These are phyloP conservation scores for Iselma pallidipennis DNA, from an alignment of 2,888 invertebrate genomes.

Conservation along the genomic window DNA sequence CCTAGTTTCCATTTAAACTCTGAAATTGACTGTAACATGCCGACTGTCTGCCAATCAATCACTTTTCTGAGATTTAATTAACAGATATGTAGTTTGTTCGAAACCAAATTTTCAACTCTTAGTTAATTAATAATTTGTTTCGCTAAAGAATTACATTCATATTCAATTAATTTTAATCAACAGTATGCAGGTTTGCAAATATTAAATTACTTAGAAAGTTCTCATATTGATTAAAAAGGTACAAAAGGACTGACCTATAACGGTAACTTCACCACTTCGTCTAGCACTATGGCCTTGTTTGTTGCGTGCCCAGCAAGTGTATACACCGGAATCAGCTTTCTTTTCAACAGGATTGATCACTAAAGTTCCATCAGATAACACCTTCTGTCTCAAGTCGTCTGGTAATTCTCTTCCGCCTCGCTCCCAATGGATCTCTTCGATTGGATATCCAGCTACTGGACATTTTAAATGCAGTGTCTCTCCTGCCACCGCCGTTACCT, in stretches of 20 bases:
- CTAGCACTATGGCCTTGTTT: slow-evolving; percentile 76
- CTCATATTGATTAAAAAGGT: background rate
- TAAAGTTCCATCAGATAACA: slow-evolving; percentile 73
- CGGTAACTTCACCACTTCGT: slow-evolving; percentile 73
- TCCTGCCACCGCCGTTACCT: slow-evolving; percentile 80
- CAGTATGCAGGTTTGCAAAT: background rate
- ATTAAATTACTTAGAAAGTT: background rate
- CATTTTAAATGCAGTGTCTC: slow-evolving; percentile 75
- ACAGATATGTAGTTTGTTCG: background rate
- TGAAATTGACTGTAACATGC: background rate
- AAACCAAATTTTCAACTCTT: background rate
- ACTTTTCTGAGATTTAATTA: background rate
- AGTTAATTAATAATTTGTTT: background rate
- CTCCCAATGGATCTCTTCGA: slow-evolving; percentile 80
- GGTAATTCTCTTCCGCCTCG: slow-evolving; percentile 73
- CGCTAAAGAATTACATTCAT: background rate
- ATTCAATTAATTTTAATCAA: background rate
- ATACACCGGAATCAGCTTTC: slow-evolving; percentile 73
- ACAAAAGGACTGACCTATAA: slow-evolving; percentile 68
- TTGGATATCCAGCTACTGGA: slow-evolving; percentile 82
- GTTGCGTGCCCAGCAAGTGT: slow-evolving; percentile 79
- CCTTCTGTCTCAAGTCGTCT: slow-evolving; percentile 78
- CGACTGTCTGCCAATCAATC: background rate
- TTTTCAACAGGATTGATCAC: slow-evolving; percentile 77
- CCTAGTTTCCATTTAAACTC: background rate